Percentiles rank a stretch among this genome's conserved stretches.
Evolutionary conservation across 2,888 invertebrate species (phyloP).

Genomic region (Formica aserva): DNA sequence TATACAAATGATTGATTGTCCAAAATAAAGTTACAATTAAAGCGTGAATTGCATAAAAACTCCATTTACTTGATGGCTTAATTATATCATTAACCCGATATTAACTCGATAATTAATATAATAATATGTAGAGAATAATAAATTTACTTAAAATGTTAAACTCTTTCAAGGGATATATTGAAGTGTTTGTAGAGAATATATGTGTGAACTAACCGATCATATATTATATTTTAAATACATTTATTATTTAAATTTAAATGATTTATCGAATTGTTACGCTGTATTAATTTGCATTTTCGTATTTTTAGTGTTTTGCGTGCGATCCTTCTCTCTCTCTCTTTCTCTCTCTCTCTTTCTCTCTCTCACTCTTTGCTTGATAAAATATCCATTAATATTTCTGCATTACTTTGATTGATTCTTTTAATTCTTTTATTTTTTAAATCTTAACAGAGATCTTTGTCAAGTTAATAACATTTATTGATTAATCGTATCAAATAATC

Average conservation of each 20-base stretch:
- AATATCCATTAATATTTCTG: slow-evolving; percentile 27
- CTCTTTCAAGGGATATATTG: slow-evolving; percentile 48
- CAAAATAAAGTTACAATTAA: slow-evolving; percentile 47
- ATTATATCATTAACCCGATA: slow-evolving; percentile 50
- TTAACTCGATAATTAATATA: slow-evolving; percentile 49
- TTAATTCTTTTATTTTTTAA: slow-evolving; percentile 1
- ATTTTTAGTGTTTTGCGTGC: slow-evolving; percentile 43
- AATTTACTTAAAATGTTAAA: slow-evolving; percentile 46
- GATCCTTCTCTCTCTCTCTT: background rate
- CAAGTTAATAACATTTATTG: background rate
- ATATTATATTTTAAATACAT: slow-evolving; percentile 21
- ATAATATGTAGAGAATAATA: slow-evolving; percentile 48
- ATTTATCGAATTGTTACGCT: slow-evolving; percentile 44
- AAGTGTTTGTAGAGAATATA: slow-evolving; percentile 12
- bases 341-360: background rate
- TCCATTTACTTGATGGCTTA: slow-evolving; percentile 47
- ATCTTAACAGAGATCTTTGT: slow-evolving; percentile 12
- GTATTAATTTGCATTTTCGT: slow-evolving; percentile 39
- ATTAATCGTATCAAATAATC: slow-evolving; percentile 34
- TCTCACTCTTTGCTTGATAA: background rate
- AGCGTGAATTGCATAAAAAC: slow-evolving; percentile 44
- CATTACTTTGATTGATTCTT: background rate
- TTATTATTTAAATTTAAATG: slow-evolving; percentile 49
- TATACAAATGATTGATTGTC: slow-evolving; percentile 51
- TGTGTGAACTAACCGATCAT: slow-evolving; percentile 24